Conservation (phyloP, 2,113 vertebrate species). For the Pundamilia nyererei region DNA sequence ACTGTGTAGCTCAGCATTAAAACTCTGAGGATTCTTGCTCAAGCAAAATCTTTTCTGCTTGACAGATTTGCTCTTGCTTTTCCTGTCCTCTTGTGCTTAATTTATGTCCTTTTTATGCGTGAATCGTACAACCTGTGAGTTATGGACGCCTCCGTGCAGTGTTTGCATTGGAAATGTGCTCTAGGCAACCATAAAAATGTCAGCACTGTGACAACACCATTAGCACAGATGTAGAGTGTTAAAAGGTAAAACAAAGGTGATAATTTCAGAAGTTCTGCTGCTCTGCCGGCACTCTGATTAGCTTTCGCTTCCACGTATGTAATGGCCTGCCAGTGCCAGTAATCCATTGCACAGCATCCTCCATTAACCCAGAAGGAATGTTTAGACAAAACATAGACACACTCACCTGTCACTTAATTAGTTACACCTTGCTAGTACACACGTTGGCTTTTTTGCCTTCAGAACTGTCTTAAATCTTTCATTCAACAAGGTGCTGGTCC, state of each 20-base stretch:
- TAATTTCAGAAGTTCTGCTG: constrained; percentile 27
- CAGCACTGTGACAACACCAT: constrained; percentile 33
- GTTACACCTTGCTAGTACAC: neutral
- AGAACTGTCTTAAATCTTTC: neutral
- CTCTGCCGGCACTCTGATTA: neutral
- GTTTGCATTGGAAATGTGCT: constrained; percentile 37
- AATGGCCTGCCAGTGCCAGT: constrained; percentile 51
- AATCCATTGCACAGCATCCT: constrained; percentile 63
- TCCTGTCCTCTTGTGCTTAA: neutral
- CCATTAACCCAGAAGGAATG: neutral
- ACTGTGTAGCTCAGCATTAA: constrained; percentile 2
- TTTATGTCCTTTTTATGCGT: constrained; percentile 6
- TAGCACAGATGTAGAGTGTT: constrained; percentile 58
- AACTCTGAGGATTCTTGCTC: neutral
- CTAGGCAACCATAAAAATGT: constrained; percentile 35
- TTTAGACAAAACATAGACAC: neutral
- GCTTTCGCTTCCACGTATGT: constrained; percentile 27
- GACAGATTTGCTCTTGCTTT: neutral
- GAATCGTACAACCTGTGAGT: constrained; percentile 3
- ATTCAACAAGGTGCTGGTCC: neutral
- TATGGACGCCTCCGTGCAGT: constrained; percentile 13
- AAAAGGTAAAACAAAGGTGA: constrained; percentile 56
- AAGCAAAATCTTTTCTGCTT: neutral
- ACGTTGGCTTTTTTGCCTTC: neutral
- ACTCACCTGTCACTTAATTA: neutral